Base-by-base conservation (phyloP, 37 sponge, comb jelly and placozoan genomes). In the Cliona cf. orientalis region DNA sequence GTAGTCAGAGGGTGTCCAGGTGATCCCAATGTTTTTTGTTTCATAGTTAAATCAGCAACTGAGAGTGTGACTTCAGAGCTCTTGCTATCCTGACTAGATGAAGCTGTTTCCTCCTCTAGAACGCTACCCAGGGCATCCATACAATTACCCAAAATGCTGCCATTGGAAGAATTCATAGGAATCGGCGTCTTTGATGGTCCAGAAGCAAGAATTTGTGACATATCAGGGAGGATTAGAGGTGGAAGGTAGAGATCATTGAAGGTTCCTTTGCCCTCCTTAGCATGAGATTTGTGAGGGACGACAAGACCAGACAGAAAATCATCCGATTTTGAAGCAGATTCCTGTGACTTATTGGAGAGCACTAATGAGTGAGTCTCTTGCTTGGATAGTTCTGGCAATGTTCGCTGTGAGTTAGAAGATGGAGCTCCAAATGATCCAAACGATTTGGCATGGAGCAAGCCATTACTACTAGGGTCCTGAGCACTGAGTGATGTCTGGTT, bases 201-300 rank as follows among this genome's bases (percentile, higher is more conserved):
- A n/a, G n/a, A n/a, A n/a, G n/a, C n/a, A n/a, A n/a, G n/a, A n/a
- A n/a, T n/a, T n/a, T 39, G 71, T 12, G 70, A 31, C 58, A 66
- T 53, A 42, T 58, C 42, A 26, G 68, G 79, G 38, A 66, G 43
- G 11, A 66, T 40, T 25, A 75, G 85, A 26, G 91, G 91, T 25
- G 91, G 91, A 25, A 90, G 42, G 60, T 65, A 84, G 36, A 90
- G 70, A 14, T 84, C 85, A 25, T 33, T 78, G 55, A 84, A 73
- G n/a, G 19, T n/a, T 14, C 40, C 75, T 35, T 38, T 55, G 7
- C 91, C 91, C 11, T 84, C 69, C 14, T 29, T 33, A 11, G 80
- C 78, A 7, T 28, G 36, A 29, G 46, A 25, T n/a, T 1, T 12
- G 4, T n/a, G 31, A 45, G 87, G 72, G 5, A 57, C 0, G 9